Conservation (phyloP, 2,113 vertebrate genomes). For the Gobius niger region DNA sequence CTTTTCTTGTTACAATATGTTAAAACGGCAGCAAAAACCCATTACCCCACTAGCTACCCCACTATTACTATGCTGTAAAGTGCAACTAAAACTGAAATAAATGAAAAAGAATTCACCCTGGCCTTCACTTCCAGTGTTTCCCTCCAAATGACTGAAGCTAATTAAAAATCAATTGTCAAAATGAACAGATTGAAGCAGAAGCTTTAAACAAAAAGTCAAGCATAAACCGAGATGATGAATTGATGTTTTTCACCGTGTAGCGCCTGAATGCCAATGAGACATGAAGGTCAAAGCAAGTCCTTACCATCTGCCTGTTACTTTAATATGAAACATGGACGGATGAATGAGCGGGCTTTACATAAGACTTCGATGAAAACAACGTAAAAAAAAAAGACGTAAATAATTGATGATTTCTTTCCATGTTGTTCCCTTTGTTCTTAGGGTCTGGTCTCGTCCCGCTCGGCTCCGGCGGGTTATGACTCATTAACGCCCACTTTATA, state of each 20-base stretch:
- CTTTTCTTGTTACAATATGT: too few species aligned
- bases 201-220: constrained; percentile 28
- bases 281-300: constrained; percentile 36
- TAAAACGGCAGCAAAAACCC: too few species aligned
- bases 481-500: constrained; percentile 56
- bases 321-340: constrained; percentile 37
- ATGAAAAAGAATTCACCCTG: too few species aligned
- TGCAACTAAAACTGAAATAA: too few species aligned
- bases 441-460: constrained; percentile 23
- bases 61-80: too few species aligned
- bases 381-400: neutral
- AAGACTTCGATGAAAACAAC: constrained; percentile 7
- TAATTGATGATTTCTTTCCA: neutral
- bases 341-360: constrained; percentile 24
- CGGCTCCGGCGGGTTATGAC: constrained; percentile 42
- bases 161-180: too few species aligned
- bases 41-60: too few species aligned
- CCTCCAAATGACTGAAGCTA: too few species aligned
- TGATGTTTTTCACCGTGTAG: constrained; percentile 35
- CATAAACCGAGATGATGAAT: constrained; percentile 43
- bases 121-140: too few species aligned
- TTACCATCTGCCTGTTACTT: constrained; percentile 12
- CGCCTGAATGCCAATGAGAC: constrained; percentile 42
- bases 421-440: constrained; percentile 19
- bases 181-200: constrained; percentile 22